phyloP scores from a whole-genome alignment of 1,140 invertebrate genomes.

The Drosophila teissieri region DNA sequence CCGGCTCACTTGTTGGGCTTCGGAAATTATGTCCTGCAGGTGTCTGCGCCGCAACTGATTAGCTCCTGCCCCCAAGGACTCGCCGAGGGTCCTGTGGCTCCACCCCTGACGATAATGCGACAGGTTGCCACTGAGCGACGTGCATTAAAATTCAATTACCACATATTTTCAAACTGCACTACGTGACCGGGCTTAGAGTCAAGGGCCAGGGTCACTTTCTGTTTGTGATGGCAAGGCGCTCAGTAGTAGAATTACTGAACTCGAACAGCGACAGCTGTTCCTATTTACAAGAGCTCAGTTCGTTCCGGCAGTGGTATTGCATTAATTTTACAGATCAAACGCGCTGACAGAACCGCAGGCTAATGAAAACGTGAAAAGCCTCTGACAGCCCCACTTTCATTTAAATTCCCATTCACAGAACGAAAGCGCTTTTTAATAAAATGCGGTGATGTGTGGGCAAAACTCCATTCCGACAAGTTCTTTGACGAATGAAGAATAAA shows the following conservation, averaged over 20 bases:
- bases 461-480: slow-evolving; percentile 46
- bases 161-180: slow-evolving; percentile 64
- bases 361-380: slow-evolving; percentile 67
- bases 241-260: slow-evolving; percentile 9
- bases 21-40: slow-evolving; percentile 74
- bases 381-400: not conserved
- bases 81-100: slow-evolving; percentile 8
- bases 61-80: slow-evolving; percentile 40
- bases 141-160: slow-evolving; percentile 81
- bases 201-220: slow-evolving; percentile 30
- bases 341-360: slow-evolving; percentile 63
- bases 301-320: slow-evolving; percentile 60
- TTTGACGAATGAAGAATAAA: slow-evolving; percentile 30
- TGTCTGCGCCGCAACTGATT: slow-evolving; percentile 74
- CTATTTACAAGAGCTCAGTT: slow-evolving; percentile 66
- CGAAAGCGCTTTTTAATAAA: slow-evolving; percentile 76
- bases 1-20: slow-evolving; percentile 67
- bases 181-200: slow-evolving; percentile 65
- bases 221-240: not conserved
- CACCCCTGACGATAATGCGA: slow-evolving; percentile 69
- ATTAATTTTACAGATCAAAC: slow-evolving; percentile 80
- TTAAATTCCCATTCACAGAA: slow-evolving; percentile 12
- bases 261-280: slow-evolving; percentile 64
- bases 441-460: slow-evolving; percentile 42
- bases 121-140: slow-evolving; percentile 35